Conservation (phyloP, 2,888 invertebrate genomes). For the Dinocampus coccinellae region DNA sequence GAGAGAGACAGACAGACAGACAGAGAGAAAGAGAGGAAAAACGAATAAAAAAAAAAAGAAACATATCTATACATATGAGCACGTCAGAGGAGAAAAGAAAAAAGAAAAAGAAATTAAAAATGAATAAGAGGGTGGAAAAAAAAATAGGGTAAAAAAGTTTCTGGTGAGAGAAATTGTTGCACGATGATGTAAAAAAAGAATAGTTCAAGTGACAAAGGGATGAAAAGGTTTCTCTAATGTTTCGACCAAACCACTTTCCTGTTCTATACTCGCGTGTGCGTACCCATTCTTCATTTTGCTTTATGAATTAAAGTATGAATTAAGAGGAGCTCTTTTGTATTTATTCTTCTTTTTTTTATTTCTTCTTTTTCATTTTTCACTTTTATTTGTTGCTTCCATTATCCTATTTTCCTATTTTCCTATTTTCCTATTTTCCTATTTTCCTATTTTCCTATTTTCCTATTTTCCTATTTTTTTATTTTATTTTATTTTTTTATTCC, state of each 20-base stretch:
- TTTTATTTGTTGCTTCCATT: too few species aligned
- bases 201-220: conserved; percentile 42
- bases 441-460: too few species aligned
- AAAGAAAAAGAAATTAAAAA: conserved; percentile 23
- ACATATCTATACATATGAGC: not conserved
- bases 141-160: too few species aligned
- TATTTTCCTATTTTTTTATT: too few species aligned
- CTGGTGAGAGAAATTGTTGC: conserved; percentile 21
- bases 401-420: not conserved
- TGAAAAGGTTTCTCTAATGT: conserved; percentile 44
- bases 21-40: not conserved
- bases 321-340: conserved; percentile 29
- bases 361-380: not conserved
- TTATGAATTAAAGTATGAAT: conserved; percentile 45
- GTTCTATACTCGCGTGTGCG: not conserved
- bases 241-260: conserved; percentile 40
- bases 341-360: not conserved
- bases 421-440: too few species aligned
- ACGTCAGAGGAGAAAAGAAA: not conserved
- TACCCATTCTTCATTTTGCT: conserved; percentile 34
- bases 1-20: too few species aligned
- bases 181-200: conserved; percentile 13
- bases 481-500: too few species aligned
- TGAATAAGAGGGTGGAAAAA: too few species aligned
- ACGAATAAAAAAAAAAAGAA: not conserved